These are phyloP conservation scores for Hydrochoerus hydrochaeris DNA, from an alignment of 2,113 vertebrate species.

Conservation along the genomic window DNA sequence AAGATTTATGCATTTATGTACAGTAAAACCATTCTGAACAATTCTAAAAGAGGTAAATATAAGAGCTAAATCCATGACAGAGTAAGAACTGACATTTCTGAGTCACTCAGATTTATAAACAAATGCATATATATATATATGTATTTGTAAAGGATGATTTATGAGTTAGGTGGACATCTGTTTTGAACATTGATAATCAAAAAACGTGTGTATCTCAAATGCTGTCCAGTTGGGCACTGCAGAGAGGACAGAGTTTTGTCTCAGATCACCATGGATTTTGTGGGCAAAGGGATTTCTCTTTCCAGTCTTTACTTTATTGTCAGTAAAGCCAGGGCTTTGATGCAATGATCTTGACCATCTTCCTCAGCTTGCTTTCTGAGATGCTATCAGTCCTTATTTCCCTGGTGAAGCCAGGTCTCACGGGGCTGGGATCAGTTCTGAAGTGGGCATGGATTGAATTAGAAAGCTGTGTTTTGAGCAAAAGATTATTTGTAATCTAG, in stretches of 20 bases:
- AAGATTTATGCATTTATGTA: not conserved
- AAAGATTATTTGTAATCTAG: not conserved
- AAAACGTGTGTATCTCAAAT: not conserved
- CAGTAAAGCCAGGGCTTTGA: not conserved
- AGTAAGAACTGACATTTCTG: not conserved
- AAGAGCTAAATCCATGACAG: not conserved
- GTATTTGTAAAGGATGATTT: constrained; percentile 13
- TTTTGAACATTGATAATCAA: not conserved
- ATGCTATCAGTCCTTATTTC: not conserved
- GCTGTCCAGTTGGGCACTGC: not conserved
- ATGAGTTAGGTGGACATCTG: not conserved
- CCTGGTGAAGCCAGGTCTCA: not conserved
- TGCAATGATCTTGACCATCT: not conserved
- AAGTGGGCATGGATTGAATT: not conserved
- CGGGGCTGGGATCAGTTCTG: not conserved
- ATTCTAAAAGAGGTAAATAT: not conserved
- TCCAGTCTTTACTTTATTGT: not conserved
- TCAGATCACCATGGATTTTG: not conserved
- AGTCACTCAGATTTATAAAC: not conserved
- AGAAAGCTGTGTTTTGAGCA: constrained; percentile 5
- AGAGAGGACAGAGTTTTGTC: not conserved
- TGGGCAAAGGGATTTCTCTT: not conserved
- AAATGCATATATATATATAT: no score
- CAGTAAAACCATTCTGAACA: not conserved
- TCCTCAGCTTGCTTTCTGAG: not conserved